Conservation (phyloP, 2,797 vertebrate species). For the Acipenser transmontanus region DNA sequence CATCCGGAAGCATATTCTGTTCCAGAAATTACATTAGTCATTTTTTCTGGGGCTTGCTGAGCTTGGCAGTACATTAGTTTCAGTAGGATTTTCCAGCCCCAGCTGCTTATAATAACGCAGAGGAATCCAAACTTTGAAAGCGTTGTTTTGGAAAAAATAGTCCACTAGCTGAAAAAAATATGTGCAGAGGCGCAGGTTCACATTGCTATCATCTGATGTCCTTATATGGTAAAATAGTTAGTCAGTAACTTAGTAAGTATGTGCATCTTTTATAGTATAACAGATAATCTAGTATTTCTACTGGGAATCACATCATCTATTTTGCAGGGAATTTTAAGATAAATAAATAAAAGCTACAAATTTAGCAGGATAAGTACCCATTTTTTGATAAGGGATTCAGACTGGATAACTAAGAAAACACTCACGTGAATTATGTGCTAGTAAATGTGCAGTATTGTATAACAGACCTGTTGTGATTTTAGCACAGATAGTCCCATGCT, state of each 20-base stretch:
- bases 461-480: too few relatives aligned
- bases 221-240: conserved; percentile 65
- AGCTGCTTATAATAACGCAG: conserved; percentile 62
- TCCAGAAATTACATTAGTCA: conserved; percentile 58
- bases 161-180: conserved; percentile 67
- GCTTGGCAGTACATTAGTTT: conserved; percentile 45
- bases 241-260: conserved; percentile 27
- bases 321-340: conserved; percentile 36
- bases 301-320: conserved; percentile 56
- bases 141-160: conserved; percentile 41
- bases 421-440: too few relatives aligned
- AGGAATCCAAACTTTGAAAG: conserved; percentile 53
- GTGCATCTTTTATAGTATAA: conserved; percentile 51
- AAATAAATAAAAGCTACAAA: too few relatives aligned
- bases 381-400: too few relatives aligned
- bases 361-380: too few relatives aligned
- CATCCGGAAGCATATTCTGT: conserved; percentile 45
- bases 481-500: too few relatives aligned
- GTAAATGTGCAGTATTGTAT: too few relatives aligned
- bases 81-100: conserved; percentile 53
- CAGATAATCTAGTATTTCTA: conserved; percentile 48
- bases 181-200: conserved; percentile 43
- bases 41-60: conserved; percentile 58
- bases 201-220: conserved; percentile 38
- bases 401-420: too few relatives aligned